These are phyloP conservation scores for Cryptoprocta ferox DNA, from an alignment of 2,797 vertebrate genomes.

Conservation along the genomic window DNA sequence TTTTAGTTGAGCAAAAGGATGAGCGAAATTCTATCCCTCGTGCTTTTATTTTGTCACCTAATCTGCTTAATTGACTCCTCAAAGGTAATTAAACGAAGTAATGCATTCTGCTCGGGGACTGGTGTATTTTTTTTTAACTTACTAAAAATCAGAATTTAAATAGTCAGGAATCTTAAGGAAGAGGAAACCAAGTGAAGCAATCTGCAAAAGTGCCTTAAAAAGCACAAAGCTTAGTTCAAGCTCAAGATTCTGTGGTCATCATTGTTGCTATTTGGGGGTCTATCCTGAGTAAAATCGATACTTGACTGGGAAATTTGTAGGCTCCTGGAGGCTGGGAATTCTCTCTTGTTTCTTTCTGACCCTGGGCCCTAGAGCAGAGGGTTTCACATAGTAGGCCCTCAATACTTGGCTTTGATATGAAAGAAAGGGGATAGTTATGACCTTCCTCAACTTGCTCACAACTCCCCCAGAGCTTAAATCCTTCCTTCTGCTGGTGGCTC, in stretches of 20 bases:
- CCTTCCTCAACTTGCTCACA: neutral
- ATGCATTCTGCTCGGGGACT: neutral
- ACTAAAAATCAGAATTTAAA: neutral
- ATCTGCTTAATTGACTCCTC: slow-evolving; percentile 43
- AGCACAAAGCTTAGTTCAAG: neutral
- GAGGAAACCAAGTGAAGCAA: neutral
- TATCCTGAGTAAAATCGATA: neutral
- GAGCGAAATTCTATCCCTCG: slow-evolving; percentile 8
- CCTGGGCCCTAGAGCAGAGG: neutral
- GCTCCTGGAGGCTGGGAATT: neutral
- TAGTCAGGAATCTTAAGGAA: neutral
- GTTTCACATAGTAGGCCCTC: neutral
- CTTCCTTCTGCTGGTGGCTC: neutral
- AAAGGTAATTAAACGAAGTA: neutral
- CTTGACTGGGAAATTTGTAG: neutral
- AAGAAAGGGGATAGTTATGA: neutral
- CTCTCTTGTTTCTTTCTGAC: neutral
- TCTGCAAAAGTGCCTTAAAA: slow-evolving; percentile 9
- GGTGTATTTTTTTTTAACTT: neutral
- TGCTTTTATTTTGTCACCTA: slow-evolving; percentile 63
- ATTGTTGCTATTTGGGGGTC: neutral
- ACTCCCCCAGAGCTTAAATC: too few species aligned
- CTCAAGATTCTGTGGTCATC: neutral
- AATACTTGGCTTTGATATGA: neutral
- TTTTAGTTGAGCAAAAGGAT: slow-evolving; percentile 54